Conservation (phyloP, 2,888 invertebrate genomes). For the Pandemis heparana region DNA sequence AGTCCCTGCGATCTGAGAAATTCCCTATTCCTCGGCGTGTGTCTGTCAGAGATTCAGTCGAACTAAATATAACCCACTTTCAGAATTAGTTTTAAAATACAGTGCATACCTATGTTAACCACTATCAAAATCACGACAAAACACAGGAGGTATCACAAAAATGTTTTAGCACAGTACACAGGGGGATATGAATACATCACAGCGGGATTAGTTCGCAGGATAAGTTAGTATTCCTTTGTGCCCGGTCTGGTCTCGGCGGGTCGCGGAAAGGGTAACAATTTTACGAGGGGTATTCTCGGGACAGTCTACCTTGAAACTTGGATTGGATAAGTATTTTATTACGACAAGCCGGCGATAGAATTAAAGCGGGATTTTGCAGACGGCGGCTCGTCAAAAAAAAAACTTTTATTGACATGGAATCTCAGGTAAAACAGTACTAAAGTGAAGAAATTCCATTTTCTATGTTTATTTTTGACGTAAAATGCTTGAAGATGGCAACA, state of each 20-base stretch:
- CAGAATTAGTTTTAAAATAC: too few relatives aligned
- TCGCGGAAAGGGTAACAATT: conserved; percentile 3
- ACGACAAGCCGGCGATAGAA: not conserved
- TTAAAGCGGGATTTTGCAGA: not conserved
- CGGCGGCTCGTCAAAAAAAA: not conserved
- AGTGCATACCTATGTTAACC: too few relatives aligned
- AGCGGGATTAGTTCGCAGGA: conserved; percentile 8
- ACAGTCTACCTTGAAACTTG: conserved; percentile 3
- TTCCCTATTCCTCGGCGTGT: too few relatives aligned
- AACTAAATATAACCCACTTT: too few relatives aligned
- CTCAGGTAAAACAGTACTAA: not conserved
- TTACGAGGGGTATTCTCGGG: conserved; percentile 10
- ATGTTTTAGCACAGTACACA: not conserved
- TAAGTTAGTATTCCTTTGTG: conserved; percentile 9
- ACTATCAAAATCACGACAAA: not conserved
- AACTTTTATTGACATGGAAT: not conserved
- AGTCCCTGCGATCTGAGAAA: too few relatives aligned
- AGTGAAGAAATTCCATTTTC: too few relatives aligned
- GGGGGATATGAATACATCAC: not conserved
- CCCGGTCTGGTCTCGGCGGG: not conserved
- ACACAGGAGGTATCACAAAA: not conserved
- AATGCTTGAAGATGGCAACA: too few relatives aligned
- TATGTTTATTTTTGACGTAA: too few relatives aligned
- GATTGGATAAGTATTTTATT: conserved; percentile 10
- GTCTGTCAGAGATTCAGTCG: too few relatives aligned